Conservation (phyloP, 2,797 vertebrate genomes). For the Mycteria americana region DNA sequence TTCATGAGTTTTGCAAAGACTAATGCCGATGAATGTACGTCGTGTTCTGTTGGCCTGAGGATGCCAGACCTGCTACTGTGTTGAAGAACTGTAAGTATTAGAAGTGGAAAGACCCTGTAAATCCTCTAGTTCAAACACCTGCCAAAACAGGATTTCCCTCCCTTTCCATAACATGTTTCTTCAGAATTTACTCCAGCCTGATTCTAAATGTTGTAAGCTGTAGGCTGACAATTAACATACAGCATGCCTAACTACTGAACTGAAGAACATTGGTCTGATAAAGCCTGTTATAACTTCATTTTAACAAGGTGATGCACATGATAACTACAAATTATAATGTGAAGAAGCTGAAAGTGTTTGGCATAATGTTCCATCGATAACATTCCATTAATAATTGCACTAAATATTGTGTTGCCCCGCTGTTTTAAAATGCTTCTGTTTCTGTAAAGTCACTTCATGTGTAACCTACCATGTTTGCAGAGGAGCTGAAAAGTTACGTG, state of each 20-base stretch:
- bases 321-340: neutral
- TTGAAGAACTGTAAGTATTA: neutral
- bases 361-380: neutral
- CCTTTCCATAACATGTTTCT: neutral
- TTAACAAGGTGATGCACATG: neutral
- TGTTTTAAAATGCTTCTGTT: neutral
- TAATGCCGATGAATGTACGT: too few species aligned
- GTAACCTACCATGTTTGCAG: constrained; percentile 87
- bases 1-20: neutral
- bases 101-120: neutral
- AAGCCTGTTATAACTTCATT: neutral
- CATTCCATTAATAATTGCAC: neutral
- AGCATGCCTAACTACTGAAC: neutral
- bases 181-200: neutral
- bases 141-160: neutral
- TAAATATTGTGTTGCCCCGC: neutral
- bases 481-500: constrained; percentile 84
- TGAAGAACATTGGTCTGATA: neutral
- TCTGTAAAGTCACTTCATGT: neutral
- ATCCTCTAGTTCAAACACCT: neutral
- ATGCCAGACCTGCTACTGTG: neutral
- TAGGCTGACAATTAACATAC: neutral
- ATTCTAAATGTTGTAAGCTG: neutral
- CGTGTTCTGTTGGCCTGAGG: neutral
- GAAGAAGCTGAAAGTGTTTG: neutral